Evolutionary conservation across 2,888 invertebrate species (phyloP), one percentile per base, ranked within the genome.

Genomic region (Deilephila elpenor): DNA sequence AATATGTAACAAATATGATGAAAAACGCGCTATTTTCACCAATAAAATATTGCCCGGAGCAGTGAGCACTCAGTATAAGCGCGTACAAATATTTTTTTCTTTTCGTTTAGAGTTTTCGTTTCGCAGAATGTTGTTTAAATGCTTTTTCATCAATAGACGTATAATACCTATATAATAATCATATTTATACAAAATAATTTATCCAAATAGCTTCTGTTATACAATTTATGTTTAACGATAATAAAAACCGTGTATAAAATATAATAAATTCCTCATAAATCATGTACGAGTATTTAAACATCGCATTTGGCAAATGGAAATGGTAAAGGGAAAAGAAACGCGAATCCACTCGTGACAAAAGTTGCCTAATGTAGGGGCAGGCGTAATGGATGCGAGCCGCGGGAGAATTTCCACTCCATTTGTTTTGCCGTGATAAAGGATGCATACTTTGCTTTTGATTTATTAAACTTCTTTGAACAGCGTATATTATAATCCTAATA

Each of bases 331-430:
- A 44, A 25, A 44, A 44, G 73, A 59, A 60, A 62, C 29, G 20
- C 19, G 59, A 73, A 73, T 70, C 44, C 59, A 60, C 60, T 59
- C 70, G 56, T 70, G 44, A 70, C 73, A 70, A 73, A 72, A 64
- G 72, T 72, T 37, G 56, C 64, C 64, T 56, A 72, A 53, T 60
- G 73, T 25, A 70, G 73, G 59, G 60, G 29, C 51, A 67, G 25
- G 51, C 20, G 44, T 67, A 67, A 67, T 67, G 67, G 67, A 67
- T 25, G 44, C 25, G 17, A 44, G 67, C 25, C 44, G 44, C 51
- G 44, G 14, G 44, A 44, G 64, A 20, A 37, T 51, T 67, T 67
- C 72, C 20, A 64, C 53, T 56, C 34, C 37, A 70, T 59, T 25
- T 70, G 70, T 70, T 37, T 29, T 25, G 60, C 19, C 25, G 25